These are phyloP conservation scores for Bemisia tabaci DNA, from an alignment of 1,140 invertebrate genomes.

Conservation along the genomic window DNA sequence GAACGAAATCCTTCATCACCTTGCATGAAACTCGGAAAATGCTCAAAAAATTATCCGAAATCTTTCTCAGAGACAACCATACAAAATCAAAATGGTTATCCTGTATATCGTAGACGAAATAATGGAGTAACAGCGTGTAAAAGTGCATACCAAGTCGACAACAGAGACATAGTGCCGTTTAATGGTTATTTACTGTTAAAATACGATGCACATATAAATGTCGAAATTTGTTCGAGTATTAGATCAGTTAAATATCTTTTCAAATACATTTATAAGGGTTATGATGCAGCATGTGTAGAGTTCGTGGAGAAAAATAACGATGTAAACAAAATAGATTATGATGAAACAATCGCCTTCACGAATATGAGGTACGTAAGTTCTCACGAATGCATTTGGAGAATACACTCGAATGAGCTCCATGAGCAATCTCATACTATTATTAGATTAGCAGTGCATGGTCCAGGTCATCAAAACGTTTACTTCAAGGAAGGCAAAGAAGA, in stretches of 20 bases:
- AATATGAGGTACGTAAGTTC: slow-evolving; percentile 31
- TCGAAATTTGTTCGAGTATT: slow-evolving; percentile 28
- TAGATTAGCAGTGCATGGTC: slow-evolving; percentile 27
- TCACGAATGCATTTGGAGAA: slow-evolving; percentile 31
- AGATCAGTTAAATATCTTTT: slow-evolving; percentile 30
- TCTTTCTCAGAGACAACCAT: slow-evolving; percentile 23
- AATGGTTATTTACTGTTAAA: slow-evolving; percentile 23
- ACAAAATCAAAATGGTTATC: slow-evolving; percentile 30
- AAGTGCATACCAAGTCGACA: slow-evolving; percentile 22
- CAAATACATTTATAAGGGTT: slow-evolving; percentile 33
- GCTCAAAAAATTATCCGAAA: slow-evolving; percentile 30
- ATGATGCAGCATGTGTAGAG: slow-evolving; percentile 6
- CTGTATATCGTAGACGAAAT: slow-evolving; percentile 26
- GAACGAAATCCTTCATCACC: slow-evolving; percentile 14
- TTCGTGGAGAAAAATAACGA: neutral
- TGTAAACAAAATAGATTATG: neutral
- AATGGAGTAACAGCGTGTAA: neutral
- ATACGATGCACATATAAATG: slow-evolving; percentile 29
- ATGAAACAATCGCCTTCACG: slow-evolving; percentile 16
- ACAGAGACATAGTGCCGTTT: slow-evolving; percentile 30
- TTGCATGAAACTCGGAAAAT: slow-evolving; percentile 29
- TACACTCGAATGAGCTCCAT: slow-evolving; percentile 28
- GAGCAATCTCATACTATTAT: slow-evolving; percentile 26
- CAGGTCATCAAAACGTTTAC: neutral
- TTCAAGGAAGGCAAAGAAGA: neutral